Conservation (phyloP, 2,113 vertebrate species). For the Sterrhoptilus dennistouni region DNA sequence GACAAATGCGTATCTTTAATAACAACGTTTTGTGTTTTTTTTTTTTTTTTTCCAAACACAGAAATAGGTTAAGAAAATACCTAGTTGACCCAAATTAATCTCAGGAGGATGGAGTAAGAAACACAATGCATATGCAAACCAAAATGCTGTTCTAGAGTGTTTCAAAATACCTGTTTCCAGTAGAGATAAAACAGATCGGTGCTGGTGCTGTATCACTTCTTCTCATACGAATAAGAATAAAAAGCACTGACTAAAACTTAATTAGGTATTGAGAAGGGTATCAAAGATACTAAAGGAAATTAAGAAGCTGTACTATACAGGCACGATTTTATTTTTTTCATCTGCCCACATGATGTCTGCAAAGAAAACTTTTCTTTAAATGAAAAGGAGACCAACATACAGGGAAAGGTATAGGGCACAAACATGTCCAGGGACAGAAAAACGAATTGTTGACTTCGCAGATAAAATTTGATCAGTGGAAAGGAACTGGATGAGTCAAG, state of each 20-base stretch:
- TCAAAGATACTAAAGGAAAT: background rate
- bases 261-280: background rate
- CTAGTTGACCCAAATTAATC: background rate
- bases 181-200: background rate
- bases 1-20: background rate
- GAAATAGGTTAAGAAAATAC: background rate
- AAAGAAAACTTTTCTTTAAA: background rate
- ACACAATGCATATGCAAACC: background rate
- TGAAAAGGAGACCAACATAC: background rate
- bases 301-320: rapidly evolving
- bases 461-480: background rate
- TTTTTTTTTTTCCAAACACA: background rate
- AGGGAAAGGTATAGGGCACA: background rate
- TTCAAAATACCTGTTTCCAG: background rate
- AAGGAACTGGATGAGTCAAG: background rate
- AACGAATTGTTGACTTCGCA: rapidly evolving
- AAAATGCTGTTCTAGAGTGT: background rate
- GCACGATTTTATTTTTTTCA: background rate
- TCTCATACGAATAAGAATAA: background rate
- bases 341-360: background rate
- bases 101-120: background rate
- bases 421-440: background rate
- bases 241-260: background rate
- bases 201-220: background rate
- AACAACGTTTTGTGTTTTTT: background rate